Evolutionary conservation across 1,140 invertebrate species (phyloP), one percentile per base, ranked within the genome.

Genomic region (Agrilus planipennis): DNA sequence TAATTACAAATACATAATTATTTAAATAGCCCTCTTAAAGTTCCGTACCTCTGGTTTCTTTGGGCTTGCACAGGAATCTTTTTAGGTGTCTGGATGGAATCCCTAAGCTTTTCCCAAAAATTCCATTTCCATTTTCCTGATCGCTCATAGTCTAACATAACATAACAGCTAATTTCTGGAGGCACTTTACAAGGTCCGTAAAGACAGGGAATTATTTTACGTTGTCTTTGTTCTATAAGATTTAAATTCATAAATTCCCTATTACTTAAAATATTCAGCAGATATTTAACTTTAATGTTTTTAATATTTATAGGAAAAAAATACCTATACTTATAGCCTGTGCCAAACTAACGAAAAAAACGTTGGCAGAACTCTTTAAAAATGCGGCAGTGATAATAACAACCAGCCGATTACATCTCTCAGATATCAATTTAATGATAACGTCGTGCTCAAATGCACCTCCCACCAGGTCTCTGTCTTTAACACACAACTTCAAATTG

Each of bases 281-380:
- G 2, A 29, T 18, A 28, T 40, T 18, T 15, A 32, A 39, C 16
- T 27, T 23, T 29, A 28, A 40, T 44, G 44, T 19, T 35, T 44
- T 36, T 18, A 18, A 41, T 30, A 23, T 35, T n/a, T 39, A 29
- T 21, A 39, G 46, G n/a, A n/a, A n/a, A n/a, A n/a, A n/a, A 62
- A 64, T 63, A 82, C 79, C 74, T 40, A 88, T 79, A 49, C 75
- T 75, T 44, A 80, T 58, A 5, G 79, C 78, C 58, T 84, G 81
- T 17, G 81, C 79, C 55, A 76, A 81, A 42, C 75, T 76, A 1
- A 79, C 63, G 45, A 82, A 75, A 60, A 81, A 88, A 39, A 69
- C 69, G 46, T 83, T 82, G 18, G 72, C 75, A 9, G 73, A 60
- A 52, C 78, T 81, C 45, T 72, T 57, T 2, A 84, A 57, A 62